Percentiles rank a stretch among this genome's conserved stretches.
Evolutionary conservation across 2,797 vertebrate species (phyloP).

Genomic region (Lepus oiostolus): DNA sequence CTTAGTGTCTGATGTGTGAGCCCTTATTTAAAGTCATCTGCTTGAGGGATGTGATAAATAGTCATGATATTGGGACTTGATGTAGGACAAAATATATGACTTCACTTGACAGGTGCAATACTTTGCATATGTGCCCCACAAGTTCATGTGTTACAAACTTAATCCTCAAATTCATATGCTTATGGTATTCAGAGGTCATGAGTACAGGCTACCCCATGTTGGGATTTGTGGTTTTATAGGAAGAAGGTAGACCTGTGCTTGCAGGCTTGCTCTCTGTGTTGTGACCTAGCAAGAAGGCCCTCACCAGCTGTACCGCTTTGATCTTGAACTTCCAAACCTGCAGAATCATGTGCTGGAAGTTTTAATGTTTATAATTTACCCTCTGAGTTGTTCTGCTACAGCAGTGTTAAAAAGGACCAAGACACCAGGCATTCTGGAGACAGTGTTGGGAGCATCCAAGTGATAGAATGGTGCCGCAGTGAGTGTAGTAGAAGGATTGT

Average conservation of each 20-base stretch:
- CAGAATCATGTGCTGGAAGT: neutral
- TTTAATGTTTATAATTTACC: neutral
- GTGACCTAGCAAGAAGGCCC: neutral
- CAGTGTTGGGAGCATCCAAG: neutral
- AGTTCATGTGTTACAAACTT: neutral
- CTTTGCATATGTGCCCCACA: neutral
- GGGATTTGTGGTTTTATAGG: neutral
- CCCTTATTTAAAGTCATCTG: constrained; percentile 21
- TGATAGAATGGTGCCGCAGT: neutral
- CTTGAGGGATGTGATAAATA: constrained; percentile 15
- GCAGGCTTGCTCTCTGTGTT: neutral
- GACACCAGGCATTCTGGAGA: constrained; percentile 9
- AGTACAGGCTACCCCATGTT: no score
- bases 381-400: neutral
- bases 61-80: neutral
- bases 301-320: neutral
- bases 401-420: neutral
- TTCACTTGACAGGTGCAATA: constrained; percentile 1
- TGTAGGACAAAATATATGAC: constrained; percentile 31
- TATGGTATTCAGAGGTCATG: neutral
- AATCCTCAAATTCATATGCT: neutral
- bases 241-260: neutral
- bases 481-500: neutral
- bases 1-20: neutral
- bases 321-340: neutral